Evolutionary conservation across 2,888 invertebrate species (phyloP).

Genomic region (Spisula subtruncata): DNA sequence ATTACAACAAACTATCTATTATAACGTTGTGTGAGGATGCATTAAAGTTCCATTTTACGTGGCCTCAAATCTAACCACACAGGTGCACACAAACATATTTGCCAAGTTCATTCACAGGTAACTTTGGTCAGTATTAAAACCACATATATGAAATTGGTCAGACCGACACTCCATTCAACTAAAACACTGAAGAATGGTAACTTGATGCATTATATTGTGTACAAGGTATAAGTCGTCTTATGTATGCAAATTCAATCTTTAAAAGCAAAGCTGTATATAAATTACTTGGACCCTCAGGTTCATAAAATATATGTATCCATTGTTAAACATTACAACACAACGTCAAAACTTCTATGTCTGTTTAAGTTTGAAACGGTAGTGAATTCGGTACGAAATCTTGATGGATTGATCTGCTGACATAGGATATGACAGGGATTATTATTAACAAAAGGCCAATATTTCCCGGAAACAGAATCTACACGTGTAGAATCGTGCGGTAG

Average conservation of each 20-base stretch:
- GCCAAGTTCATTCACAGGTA: slow-evolving; percentile 3
- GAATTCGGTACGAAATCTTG: no score
- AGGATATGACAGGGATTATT: no score
- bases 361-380: no score
- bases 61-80: slow-evolving; percentile 10
- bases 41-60: neutral
- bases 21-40: neutral
- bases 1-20: slow-evolving; percentile 13
- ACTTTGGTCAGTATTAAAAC: neutral
- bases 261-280: no score
- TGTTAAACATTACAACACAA: no score
- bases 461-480: neutral
- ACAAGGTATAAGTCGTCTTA: neutral
- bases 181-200: neutral
- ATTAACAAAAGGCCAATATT: neutral
- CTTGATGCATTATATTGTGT: neutral
- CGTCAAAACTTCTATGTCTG: no score
- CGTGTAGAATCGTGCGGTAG: neutral
- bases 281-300: no score
- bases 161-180: neutral
- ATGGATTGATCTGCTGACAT: no score
- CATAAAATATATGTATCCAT: no score
- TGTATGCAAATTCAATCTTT: no score
- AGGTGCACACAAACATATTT: slow-evolving; percentile 5
- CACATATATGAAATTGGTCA: neutral